phyloP scores from a whole-genome alignment of 2,888 invertebrate species.

The Synergus itoensis region DNA sequence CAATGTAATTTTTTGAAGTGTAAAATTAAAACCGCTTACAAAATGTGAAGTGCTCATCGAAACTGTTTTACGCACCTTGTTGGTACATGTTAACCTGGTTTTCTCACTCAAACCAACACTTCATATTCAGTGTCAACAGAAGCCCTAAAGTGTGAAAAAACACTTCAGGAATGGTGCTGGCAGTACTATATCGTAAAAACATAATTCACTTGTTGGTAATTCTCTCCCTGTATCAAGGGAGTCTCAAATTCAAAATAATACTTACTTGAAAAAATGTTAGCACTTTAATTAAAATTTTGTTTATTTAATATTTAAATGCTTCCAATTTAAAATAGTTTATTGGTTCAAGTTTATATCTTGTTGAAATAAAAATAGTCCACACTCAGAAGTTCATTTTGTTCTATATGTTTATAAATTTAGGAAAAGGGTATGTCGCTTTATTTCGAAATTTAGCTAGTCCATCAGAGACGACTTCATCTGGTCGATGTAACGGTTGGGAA shows the following conservation, averaged over 20 bases:
- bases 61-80: constrained; percentile 8
- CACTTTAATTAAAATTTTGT: too few species aligned
- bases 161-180: constrained; percentile 8
- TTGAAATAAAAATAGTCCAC: not conserved
- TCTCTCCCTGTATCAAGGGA: not conserved
- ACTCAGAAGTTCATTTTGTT: not conserved
- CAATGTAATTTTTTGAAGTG: not conserved
- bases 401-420: not conserved
- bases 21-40: not conserved
- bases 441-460: constrained; percentile 51
- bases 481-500: constrained; percentile 60
- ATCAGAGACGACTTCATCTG: constrained; percentile 62
- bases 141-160: not conserved
- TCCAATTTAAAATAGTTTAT: not conserved
- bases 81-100: constrained; percentile 45
- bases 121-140: constrained; percentile 6
- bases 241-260: too few species aligned
- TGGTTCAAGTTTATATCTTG: not conserved
- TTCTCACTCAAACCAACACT: constrained; percentile 25
- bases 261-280: too few species aligned
- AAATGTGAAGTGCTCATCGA: not conserved
- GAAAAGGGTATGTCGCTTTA: constrained; percentile 27
- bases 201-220: constrained; percentile 11
- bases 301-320: not conserved
- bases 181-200: constrained; percentile 9